Conservation (phyloP, 2,797 vertebrate genomes). For the Melanotaenia boesemani region DNA sequence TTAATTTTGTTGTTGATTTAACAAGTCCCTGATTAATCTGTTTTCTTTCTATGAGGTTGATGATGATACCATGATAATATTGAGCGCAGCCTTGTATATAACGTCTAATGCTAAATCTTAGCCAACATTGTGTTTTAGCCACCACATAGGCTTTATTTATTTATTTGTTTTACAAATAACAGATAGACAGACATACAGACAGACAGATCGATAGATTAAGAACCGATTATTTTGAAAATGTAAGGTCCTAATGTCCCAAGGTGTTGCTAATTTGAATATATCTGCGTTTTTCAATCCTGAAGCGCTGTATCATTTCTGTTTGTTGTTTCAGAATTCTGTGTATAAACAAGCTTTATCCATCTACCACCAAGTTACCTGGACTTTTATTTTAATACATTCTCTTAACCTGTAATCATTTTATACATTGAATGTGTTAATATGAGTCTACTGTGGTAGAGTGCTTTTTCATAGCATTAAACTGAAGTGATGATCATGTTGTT, state of each 20-base stretch:
- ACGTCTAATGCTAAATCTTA: constrained; percentile 6
- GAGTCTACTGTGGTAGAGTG: neutral
- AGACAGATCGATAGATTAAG: too few relatives aligned
- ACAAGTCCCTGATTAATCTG: neutral
- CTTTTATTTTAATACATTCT: too few relatives aligned
- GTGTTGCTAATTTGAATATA: neutral
- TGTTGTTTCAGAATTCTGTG: neutral
- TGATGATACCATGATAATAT: neutral
- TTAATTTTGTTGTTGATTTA: constrained; percentile 5
- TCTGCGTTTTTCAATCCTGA: neutral
- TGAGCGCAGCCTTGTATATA: neutral
- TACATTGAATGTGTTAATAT: neutral
- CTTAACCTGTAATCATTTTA: neutral
- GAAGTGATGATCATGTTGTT: constrained; percentile 13
- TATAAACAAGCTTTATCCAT: neutral
- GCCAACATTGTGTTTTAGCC: constrained; percentile 22
- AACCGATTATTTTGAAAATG: neutral
- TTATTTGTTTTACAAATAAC: neutral
- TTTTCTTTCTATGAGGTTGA: neutral
- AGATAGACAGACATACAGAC: too few relatives aligned
- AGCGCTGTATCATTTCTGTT: constrained; percentile 34
- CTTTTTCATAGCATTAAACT: neutral
- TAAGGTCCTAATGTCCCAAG: accelerated
- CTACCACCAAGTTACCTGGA: neutral
- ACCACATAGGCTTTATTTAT: neutral